Evolutionary conservation across 2,888 invertebrate genomes (phyloP).

Genomic region (Cantharis rustica): DNA sequence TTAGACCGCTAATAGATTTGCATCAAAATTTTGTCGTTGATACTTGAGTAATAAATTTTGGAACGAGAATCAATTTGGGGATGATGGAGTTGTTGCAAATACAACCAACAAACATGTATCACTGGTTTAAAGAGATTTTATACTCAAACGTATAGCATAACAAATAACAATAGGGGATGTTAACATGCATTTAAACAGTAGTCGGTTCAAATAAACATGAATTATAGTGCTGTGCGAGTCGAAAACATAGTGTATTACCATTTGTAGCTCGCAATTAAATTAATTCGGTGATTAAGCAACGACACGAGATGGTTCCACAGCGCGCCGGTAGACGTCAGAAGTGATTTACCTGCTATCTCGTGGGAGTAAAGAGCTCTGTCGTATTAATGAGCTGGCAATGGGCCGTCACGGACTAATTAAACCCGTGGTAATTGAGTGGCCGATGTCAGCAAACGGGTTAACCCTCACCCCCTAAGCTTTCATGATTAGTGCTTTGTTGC

Average conservation of each 20-base stretch:
- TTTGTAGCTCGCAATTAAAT: constrained; percentile 50
- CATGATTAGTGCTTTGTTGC: constrained; percentile 45
- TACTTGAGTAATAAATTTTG: background rate
- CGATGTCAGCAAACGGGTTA: constrained; percentile 54
- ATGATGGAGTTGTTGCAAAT: constrained; percentile 17
- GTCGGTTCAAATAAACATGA: constrained; percentile 40
- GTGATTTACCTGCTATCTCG: constrained; percentile 54
- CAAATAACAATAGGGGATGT: constrained; percentile 34
- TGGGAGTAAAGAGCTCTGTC: constrained; percentile 44
- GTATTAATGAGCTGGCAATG: constrained; percentile 56
- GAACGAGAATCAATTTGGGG: background rate
- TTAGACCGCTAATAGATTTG: background rate
- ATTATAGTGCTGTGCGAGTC: constrained; percentile 34
- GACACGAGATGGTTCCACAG: constrained; percentile 45
- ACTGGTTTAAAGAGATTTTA: constrained; percentile 23
- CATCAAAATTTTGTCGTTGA: background rate
- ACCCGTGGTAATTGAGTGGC: constrained; percentile 56
- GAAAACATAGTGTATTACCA: constrained; percentile 45
- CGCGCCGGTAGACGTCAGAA: constrained; percentile 43
- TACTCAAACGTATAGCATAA: constrained; percentile 29
- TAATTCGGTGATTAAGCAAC: constrained; percentile 52
- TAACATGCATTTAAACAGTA: constrained; percentile 37
- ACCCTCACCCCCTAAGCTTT: constrained; percentile 48
- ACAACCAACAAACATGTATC: constrained; percentile 13
- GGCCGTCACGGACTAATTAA: constrained; percentile 56